A percentile compares a stretch with the other conserved stretches of the same genome.
Conservation (phyloP, 1,140 invertebrate species). For the Drosophila pruinosa region DNA sequence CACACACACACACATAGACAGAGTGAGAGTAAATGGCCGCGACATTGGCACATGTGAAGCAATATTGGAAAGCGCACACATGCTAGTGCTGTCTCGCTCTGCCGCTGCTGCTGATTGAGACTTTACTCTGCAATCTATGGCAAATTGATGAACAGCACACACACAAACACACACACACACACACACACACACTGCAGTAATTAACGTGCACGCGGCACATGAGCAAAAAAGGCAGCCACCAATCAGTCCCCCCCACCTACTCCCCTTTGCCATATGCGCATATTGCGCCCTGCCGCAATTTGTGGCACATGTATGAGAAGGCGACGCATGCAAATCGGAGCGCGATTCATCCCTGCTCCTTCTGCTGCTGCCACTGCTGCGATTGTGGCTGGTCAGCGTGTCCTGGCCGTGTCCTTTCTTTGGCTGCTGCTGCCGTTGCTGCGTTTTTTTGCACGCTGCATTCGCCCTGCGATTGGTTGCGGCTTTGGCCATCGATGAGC, state of each 20-base stretch:
- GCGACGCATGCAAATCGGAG: slow-evolving; percentile 75
- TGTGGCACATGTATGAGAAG: slow-evolving; percentile 3
- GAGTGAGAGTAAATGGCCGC: slow-evolving; percentile 54
- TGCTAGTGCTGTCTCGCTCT: slow-evolving; percentile 14
- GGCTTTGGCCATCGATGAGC: slow-evolving; percentile 62
- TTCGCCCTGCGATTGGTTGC: slow-evolving; percentile 72
- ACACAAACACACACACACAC: slow-evolving; percentile 16
- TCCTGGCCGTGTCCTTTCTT: slow-evolving; percentile 31
- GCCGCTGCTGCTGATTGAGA: slow-evolving; percentile 61
- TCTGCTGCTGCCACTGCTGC: background rate
- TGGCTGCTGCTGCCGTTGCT: slow-evolving; percentile 43
- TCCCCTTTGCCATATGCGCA: background rate
- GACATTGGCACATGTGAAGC: slow-evolving; percentile 63
- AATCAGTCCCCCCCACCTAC: background rate
- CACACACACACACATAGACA: background rate
- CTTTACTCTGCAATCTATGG: slow-evolving; percentile 74
- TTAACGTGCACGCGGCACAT: slow-evolving; percentile 77
- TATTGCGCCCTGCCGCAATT: background rate
- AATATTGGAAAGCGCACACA: slow-evolving; percentile 39
- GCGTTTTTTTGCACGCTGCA: slow-evolving; percentile 78
- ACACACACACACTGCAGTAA: slow-evolving; percentile 57
- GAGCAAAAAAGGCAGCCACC: slow-evolving; percentile 47
- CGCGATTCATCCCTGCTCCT: slow-evolving; percentile 17
- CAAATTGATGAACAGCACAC: slow-evolving; percentile 73
- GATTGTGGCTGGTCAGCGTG: slow-evolving; percentile 60